These are phyloP conservation scores for Orthosia cruda DNA, from an alignment of 2,888 invertebrate genomes.

Conservation along the genomic window DNA sequence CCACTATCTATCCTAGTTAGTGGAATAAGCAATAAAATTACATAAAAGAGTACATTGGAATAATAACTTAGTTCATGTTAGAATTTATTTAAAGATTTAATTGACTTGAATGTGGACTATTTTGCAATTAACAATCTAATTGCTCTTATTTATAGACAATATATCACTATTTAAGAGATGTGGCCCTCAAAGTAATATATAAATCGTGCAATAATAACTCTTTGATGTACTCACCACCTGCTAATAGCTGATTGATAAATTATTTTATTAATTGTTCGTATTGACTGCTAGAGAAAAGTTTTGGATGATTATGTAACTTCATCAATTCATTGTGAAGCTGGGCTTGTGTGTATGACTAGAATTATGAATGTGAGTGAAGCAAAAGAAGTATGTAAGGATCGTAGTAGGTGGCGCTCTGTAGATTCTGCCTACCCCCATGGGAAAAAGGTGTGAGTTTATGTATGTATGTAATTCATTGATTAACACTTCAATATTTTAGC, in stretches of 20 bases:
- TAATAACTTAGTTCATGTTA: background rate
- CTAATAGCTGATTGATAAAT: background rate
- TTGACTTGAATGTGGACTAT: conserved; percentile 28
- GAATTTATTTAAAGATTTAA: conserved; percentile 14
- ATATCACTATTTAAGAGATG: conserved; percentile 47
- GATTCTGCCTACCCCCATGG: no score
- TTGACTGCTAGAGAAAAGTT: background rate
- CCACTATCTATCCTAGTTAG: no score
- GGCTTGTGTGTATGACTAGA: no score
- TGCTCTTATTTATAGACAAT: conserved; percentile 50
- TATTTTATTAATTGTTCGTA: background rate
- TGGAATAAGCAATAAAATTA: background rate
- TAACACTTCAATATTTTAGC: background rate
- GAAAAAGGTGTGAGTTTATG: no score
- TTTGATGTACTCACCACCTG: conserved; percentile 11
- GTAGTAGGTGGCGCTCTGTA: no score
- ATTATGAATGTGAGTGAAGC: no score
- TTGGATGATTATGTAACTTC: background rate
- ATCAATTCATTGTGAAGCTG: background rate
- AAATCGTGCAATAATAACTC: conserved; percentile 39
- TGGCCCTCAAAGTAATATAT: conserved; percentile 45
- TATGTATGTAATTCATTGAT: no score
- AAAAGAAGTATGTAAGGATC: no score
- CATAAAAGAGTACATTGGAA: background rate
- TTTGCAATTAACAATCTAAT: conserved; percentile 50